These are phyloP conservation scores for Mugil cephalus DNA, from an alignment of 2,113 vertebrate genomes.

Conservation along the genomic window DNA sequence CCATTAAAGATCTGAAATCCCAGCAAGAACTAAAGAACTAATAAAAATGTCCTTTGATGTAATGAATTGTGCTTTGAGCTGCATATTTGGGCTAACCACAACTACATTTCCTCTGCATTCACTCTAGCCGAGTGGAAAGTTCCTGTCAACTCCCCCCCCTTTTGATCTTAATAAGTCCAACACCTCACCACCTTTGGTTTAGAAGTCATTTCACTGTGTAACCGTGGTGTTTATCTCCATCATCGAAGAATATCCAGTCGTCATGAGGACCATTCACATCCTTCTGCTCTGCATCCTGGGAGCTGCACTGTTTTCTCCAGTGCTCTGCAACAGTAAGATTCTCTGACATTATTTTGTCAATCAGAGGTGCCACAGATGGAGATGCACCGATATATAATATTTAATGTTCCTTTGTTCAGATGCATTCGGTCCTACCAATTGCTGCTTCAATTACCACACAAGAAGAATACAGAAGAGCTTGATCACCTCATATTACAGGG, in stretches of 20 bases:
- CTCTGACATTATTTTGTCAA: accelerated
- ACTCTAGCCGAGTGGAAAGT: slow-evolving; percentile 53
- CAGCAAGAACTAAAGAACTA: too few species aligned
- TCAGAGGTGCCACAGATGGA: neutral
- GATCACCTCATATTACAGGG: too few species aligned
- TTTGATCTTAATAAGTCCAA: slow-evolving; percentile 19
- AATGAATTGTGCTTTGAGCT: slow-evolving; percentile 6
- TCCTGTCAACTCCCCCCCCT: slow-evolving; percentile 14
- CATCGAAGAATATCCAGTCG: neutral
- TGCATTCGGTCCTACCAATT: neutral
- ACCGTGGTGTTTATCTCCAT: neutral
- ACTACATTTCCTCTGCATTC: slow-evolving; percentile 44
- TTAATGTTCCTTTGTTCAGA: slow-evolving; percentile 4
- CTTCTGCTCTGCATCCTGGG: slow-evolving; percentile 69
- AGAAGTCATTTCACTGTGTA: neutral
- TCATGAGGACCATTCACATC: slow-evolving; percentile 58
- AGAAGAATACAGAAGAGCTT: too few species aligned
- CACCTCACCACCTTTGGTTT: neutral
- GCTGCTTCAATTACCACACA: too few species aligned
- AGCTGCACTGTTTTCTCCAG: slow-evolving; percentile 29
- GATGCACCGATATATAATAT: neutral
- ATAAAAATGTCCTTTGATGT: too few species aligned
- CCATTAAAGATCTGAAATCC: too few species aligned
- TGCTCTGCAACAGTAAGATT: slow-evolving; percentile 54
- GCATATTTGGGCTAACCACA: slow-evolving; percentile 21